These are phyloP conservation scores for Bufo bufo DNA, from an alignment of 2,113 vertebrate genomes.

Conservation along the genomic window DNA sequence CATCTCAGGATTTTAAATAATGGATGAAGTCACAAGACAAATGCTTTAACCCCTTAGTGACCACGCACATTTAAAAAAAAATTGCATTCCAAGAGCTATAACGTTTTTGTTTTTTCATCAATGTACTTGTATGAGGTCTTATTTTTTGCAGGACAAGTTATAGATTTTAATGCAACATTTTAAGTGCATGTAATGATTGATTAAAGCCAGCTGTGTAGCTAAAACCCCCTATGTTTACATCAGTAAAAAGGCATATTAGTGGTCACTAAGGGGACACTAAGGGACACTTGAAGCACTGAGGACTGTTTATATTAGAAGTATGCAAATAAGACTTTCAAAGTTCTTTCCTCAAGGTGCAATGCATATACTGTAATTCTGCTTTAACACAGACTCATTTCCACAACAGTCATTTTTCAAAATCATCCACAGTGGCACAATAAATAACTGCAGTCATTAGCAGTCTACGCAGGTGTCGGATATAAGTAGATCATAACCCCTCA, in stretches of 20 bases:
- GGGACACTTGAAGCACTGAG: slow-evolving; percentile 17
- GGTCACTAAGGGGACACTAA: not conserved
- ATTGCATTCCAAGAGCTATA: too few relatives aligned
- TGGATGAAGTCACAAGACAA: slow-evolving; percentile 47
- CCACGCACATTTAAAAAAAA: too few relatives aligned
- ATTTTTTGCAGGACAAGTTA: too few relatives aligned
- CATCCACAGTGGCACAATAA: not conserved
- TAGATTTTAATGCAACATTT: too few relatives aligned
- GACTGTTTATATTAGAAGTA: not conserved
- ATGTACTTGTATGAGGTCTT: too few relatives aligned
- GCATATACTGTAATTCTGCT: not conserved
- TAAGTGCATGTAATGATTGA: too few relatives aligned
- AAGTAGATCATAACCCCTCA: not conserved
- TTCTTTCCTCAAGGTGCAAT: not conserved
- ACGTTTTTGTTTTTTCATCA: too few relatives aligned
- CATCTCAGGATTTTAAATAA: slow-evolving; percentile 53
- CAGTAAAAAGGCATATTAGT: too few relatives aligned
- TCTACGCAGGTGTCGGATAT: not conserved
- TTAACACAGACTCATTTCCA: not conserved
- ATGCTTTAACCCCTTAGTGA: not conserved
- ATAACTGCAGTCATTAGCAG: not conserved
- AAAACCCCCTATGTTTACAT: too few relatives aligned
- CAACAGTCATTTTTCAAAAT: not conserved
- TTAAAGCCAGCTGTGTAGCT: too few relatives aligned
- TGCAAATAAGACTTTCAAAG: slow-evolving; percentile 5